Base-by-base conservation (phyloP, 2,797 vertebrate species). In the Neomorphus geoffroyi region DNA sequence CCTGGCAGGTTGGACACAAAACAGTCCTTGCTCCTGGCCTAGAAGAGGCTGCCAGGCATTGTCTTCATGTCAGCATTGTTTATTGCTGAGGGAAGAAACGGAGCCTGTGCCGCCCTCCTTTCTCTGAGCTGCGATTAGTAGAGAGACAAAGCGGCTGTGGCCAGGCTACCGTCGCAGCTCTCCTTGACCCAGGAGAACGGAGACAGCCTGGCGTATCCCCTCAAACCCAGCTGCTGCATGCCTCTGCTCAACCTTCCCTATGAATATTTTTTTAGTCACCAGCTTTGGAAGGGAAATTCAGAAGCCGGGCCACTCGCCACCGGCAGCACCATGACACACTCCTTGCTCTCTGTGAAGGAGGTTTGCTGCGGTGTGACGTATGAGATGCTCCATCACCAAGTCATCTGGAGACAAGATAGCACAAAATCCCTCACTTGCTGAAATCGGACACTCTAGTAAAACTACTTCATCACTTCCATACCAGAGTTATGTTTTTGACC, bases 311-410 rank as follows among this genome's bases (percentile, higher is more conserved):
- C 16, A 3, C 46, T 37, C 23, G 57, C 41, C 0, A 7, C 64
- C 8, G n/a, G 54, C 46, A 45, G 27, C 1, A 2, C 19, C 22
- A 2, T 2, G 35, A 19, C 57, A 23, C 5, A 2, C 6, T 24
- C 32, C 33, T 67, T 10, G 9, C 35, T n/a, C 17, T 37, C 60
- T 28, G 9, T 41, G 71, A 24, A 70, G 15, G 13, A 45, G 22
- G 19, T 22, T 54, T 66, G 53, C 53, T 66, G n/a, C 9, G 11
- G 26, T 14, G 45, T 4, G 50, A 37, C 33, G 33, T 18, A 50
- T 1, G 7, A 80, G 54, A 24, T 1, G 13, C 33, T 79, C 46
- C 41, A 30, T 19, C 18, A 18, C n/a, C 11, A 18, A 54, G 32
- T 39, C 22, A 10, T 24, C 17, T 54, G 39, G 64, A 54, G 37